Evolutionary conservation across 2,888 invertebrate species (phyloP).

Genomic region (Prenolepis imparis): DNA sequence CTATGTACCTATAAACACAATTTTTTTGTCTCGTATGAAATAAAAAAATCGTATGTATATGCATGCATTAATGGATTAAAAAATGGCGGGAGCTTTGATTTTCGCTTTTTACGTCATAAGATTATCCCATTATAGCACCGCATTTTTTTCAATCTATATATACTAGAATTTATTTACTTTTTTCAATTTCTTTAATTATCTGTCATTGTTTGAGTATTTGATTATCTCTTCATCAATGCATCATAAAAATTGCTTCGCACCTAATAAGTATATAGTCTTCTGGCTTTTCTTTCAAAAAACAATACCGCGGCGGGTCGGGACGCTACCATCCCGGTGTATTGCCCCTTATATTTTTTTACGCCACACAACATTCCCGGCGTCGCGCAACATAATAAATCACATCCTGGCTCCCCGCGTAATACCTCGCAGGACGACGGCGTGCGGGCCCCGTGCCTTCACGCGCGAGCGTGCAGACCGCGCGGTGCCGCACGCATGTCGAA

Average conservation of each 20-base stretch:
- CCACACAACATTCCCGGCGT: constrained; percentile 80
- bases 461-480: constrained; percentile 53
- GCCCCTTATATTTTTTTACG: constrained; percentile 53
- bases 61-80: neutral
- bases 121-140: neutral
- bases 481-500: constrained; percentile 58
- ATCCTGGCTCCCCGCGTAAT: constrained; percentile 74
- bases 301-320: neutral
- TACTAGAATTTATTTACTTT: neutral
- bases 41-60: neutral
- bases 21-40: neutral
- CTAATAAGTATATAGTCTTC: neutral
- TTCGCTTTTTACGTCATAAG: neutral
- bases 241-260: neutral
- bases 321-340: constrained; percentile 6
- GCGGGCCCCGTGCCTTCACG: constrained; percentile 55
- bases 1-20: neutral
- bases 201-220: neutral
- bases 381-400: constrained; percentile 83
- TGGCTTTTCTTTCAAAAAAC: neutral
- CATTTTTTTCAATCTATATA: neutral
- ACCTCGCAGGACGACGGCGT: constrained; percentile 42
- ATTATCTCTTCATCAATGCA: neutral
- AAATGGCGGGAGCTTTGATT: neutral
- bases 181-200: neutral